Evolutionary conservation across 1,140 invertebrate genomes (phyloP).

Genomic region (Saccostrea echinata): DNA sequence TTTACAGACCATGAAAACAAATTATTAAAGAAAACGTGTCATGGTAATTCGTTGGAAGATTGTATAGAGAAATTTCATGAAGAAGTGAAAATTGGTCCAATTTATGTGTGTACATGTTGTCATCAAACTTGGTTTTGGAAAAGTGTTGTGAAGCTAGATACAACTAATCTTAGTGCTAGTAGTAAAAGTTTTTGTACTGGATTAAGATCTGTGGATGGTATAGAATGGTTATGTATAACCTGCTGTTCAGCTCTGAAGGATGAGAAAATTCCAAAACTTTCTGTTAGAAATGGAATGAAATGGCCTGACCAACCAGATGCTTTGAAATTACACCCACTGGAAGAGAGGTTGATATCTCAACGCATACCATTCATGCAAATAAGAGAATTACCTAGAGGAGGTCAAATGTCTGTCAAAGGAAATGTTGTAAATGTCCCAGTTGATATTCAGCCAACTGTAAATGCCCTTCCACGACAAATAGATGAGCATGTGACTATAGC

Average conservation of each 20-base stretch:
- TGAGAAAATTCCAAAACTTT: conserved; percentile 25
- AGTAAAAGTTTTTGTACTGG: conserved; percentile 10
- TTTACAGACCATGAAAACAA: background rate
- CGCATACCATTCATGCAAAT: conserved; percentile 48
- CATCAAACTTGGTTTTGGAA: conserved; percentile 58
- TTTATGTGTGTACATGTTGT: conserved; percentile 57
- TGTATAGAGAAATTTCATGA: conserved; percentile 41
- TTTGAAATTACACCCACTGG: conserved; percentile 56
- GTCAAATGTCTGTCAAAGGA: conserved; percentile 35
- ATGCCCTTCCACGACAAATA: conserved; percentile 48
- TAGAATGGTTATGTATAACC: conserved; percentile 45
- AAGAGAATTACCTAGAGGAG: conserved; percentile 39
- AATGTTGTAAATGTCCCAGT: conserved; percentile 34
- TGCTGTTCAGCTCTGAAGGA: conserved; percentile 19
- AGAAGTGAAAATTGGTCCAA: conserved; percentile 36
- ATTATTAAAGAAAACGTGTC: conserved; percentile 14
- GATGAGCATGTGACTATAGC: conserved; percentile 37
- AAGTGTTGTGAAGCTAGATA: conserved; percentile 39
- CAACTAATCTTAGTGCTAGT: background rate
- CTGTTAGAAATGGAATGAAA: conserved; percentile 32
- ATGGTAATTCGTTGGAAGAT: background rate
- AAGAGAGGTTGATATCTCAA: conserved; percentile 58
- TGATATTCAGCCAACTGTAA: conserved; percentile 51
- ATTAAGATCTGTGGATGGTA: conserved; percentile 35
- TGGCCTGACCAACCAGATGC: conserved; percentile 55